Evolutionary conservation across 2,797 vertebrate species (phyloP).

Genomic region (Tokudaia muenninki): DNA sequence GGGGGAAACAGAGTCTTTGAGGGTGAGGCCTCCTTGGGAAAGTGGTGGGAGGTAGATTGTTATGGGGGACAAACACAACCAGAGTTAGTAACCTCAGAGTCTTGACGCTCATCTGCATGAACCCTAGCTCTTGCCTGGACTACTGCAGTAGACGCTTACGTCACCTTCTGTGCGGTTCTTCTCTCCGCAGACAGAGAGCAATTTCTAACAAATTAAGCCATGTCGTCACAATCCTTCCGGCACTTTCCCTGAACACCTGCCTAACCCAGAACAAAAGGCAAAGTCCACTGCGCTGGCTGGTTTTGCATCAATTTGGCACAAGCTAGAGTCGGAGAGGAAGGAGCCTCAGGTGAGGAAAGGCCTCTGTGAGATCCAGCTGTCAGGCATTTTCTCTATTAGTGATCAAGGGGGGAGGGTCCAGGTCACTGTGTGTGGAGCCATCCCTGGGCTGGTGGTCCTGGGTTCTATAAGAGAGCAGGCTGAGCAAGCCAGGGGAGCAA

Average conservation of each 20-base stretch:
- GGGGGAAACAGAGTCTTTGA: background rate
- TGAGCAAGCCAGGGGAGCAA: background rate
- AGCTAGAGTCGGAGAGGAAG: background rate
- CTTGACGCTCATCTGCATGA: background rate
- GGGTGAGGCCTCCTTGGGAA: background rate
- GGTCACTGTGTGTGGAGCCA: background rate
- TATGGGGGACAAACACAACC: background rate
- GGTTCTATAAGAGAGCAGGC: background rate
- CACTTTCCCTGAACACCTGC: background rate
- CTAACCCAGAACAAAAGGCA: background rate
- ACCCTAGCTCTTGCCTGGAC: background rate
- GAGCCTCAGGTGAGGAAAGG: background rate
- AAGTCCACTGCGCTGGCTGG: background rate
- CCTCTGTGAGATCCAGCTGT: background rate
- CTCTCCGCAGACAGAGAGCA: background rate
- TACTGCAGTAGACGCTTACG: fast-evolving
- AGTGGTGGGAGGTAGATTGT: background rate
- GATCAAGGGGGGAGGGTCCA: background rate
- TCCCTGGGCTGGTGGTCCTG: background rate
- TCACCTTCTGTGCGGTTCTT: fast-evolving
- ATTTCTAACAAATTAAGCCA: background rate
- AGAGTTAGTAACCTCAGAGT: background rate
- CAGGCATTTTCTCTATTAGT: background rate
- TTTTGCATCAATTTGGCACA: background rate
- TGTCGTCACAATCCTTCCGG: background rate